Evolutionary conservation across 2,797 vertebrate genomes (phyloP).

Genomic region (Margarornis squamiger): DNA sequence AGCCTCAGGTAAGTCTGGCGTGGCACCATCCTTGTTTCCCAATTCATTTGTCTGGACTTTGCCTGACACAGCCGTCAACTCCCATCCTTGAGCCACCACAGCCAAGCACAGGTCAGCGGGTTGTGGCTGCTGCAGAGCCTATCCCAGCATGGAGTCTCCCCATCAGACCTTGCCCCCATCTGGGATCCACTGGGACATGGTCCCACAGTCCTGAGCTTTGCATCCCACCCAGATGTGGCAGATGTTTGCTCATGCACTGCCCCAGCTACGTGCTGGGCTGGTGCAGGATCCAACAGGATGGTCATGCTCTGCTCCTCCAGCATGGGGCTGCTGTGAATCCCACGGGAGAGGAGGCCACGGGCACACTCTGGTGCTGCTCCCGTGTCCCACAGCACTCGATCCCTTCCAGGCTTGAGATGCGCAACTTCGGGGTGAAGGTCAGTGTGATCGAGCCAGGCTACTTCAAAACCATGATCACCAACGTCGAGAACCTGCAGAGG

Average conservation of each 20-base stretch:
- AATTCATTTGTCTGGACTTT: not conserved
- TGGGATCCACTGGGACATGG: accelerated
- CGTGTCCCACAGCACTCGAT: accelerated
- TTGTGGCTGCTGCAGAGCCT: not conserved
- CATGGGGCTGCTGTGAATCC: accelerated
- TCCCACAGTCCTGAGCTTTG: accelerated
- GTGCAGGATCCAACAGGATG: accelerated
- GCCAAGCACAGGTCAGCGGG: accelerated
- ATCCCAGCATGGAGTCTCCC: accelerated
- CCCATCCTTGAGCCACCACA: accelerated
- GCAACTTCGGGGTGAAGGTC: conserved; percentile 49
- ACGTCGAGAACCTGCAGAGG: accelerated
- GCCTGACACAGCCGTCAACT: accelerated
- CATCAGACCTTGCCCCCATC: accelerated
- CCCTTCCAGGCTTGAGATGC: conserved; percentile 61
- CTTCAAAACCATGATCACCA: conserved; percentile 28
- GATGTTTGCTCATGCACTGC: accelerated
- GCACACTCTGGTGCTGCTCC: accelerated
- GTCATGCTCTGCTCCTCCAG: accelerated
- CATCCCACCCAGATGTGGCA: not conserved
- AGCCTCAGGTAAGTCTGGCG: conserved; percentile 76
- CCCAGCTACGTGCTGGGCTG: accelerated
- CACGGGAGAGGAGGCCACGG: accelerated
- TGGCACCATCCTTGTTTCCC: accelerated
- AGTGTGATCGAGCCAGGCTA: conserved; percentile 43